Evolutionary conservation across 1,140 invertebrate genomes (phyloP).

Genomic region (Anastrepha obliqua): DNA sequence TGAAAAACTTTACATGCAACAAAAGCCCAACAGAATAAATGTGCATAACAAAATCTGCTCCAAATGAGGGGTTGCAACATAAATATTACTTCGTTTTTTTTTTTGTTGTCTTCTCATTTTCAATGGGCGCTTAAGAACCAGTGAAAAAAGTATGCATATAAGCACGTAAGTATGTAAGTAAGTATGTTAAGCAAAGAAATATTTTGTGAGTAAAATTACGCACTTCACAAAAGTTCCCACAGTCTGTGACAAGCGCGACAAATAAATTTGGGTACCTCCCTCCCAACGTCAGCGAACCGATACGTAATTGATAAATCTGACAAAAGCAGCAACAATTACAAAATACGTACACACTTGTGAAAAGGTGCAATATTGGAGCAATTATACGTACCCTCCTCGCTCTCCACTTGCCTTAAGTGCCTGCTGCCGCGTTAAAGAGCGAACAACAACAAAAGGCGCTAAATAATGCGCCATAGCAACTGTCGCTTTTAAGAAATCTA

Average conservation of each 20-base stretch:
- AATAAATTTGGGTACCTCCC: constrained; percentile 20
- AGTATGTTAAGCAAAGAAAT: neutral
- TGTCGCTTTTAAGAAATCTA: neutral
- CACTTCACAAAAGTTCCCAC: constrained; percentile 21
- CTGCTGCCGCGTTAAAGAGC: neutral
- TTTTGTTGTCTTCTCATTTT: neutral
- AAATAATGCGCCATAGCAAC: neutral
- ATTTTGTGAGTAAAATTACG: constrained; percentile 34
- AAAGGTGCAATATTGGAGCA: constrained; percentile 48
- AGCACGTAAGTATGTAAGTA: neutral
- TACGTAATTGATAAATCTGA: constrained; percentile 39
- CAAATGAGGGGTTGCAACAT: constrained; percentile 44
- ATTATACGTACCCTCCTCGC: neutral
- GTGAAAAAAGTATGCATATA: neutral
- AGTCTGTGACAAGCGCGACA: constrained; percentile 26
- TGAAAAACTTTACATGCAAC: neutral
- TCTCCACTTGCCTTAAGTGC: neutral
- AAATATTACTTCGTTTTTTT: neutral
- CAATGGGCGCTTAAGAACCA: constrained; percentile 12
- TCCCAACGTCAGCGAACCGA: neutral
- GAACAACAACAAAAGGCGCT: neutral
- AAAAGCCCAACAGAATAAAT: constrained; percentile 18
- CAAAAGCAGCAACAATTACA: neutral
- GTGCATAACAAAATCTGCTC: neutral
- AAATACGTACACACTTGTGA: neutral